Evolutionary conservation across 2,113 vertebrate species (phyloP).

Genomic region (Gadus chalcogrammus): DNA sequence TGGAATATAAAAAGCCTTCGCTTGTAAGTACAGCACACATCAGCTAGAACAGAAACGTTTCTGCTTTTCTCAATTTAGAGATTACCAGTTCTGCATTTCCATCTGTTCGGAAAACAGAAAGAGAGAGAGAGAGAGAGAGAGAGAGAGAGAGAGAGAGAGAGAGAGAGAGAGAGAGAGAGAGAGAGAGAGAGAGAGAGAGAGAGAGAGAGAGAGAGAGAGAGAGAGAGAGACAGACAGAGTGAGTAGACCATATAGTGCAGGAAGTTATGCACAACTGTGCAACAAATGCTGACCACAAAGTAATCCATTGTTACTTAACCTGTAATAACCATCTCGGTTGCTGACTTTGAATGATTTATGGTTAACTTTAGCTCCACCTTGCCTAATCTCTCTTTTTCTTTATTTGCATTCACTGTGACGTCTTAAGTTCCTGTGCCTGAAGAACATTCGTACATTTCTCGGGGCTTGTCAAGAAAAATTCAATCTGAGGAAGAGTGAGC

Average conservation of each 20-base stretch:
- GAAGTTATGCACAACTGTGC: constrained; percentile 49
- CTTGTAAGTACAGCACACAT: background rate
- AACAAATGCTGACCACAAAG: constrained; percentile 20
- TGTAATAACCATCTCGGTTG: background rate
- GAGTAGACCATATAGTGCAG: constrained; percentile 14
- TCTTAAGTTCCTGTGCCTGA: constrained; percentile 88
- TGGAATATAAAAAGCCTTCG: too few relatives aligned
- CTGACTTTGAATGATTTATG: background rate
- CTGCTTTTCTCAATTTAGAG: constrained; percentile 62
- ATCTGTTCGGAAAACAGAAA: constrained; percentile 20
- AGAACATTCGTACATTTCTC: constrained; percentile 93
- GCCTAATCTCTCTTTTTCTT: background rate
- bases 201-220: background rate
- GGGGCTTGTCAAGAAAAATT: constrained; percentile 80
- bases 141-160: constrained; percentile 5
- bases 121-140: background rate
- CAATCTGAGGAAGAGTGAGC: constrained; percentile 81
- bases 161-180: background rate
- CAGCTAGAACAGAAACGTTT: constrained; percentile 37
- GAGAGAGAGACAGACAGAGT: constrained; percentile 4
- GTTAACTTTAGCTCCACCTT: background rate
- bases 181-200: background rate
- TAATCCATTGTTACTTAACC: background rate
- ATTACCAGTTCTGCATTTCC: constrained; percentile 51
- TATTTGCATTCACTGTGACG: background rate